Percentiles rank a stretch among this genome's conserved stretches.
These are phyloP conservation scores for Adrianichthys oophorus DNA, from an alignment of 2,797 vertebrate species.

Conservation along the genomic window DNA sequence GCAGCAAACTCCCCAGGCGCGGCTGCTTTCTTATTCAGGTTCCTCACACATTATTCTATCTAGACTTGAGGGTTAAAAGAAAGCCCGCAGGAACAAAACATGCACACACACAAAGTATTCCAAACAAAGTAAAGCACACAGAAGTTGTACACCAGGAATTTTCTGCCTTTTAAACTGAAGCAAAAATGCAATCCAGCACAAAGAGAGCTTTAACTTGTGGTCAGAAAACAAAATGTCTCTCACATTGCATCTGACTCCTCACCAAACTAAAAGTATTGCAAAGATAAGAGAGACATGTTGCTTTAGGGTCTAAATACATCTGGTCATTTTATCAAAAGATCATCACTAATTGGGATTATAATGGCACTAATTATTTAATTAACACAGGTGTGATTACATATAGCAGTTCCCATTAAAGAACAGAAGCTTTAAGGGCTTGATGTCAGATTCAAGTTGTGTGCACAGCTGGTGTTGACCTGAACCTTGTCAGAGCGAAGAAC, in stretches of 20 bases:
- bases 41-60: constrained; percentile 23
- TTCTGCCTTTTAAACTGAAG: constrained; percentile 5
- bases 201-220: constrained; percentile 19
- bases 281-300: no score
- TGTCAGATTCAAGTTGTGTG: background rate
- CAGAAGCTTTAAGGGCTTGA: no score
- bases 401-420: no score
- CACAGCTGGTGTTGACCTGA: background rate
- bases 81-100: constrained; percentile 6
- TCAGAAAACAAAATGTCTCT: constrained; percentile 17
- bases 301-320: background rate
- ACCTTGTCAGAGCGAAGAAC: no score
- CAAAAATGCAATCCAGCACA: constrained; percentile 9
- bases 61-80: constrained; percentile 23
- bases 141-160: constrained; percentile 12
- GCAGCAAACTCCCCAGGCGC: constrained; percentile 37
- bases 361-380: no score
- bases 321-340: background rate
- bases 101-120: constrained; percentile 16
- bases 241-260: constrained; percentile 3
- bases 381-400: no score
- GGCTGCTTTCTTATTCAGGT: constrained; percentile 34
- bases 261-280: constrained; percentile 6
- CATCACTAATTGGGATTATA: no score
- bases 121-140: constrained; percentile 14